These are phyloP conservation scores for Desmophyllum pertusum DNA, from an alignment of 92 coral and sea anemone species.

Conservation along the genomic window DNA sequence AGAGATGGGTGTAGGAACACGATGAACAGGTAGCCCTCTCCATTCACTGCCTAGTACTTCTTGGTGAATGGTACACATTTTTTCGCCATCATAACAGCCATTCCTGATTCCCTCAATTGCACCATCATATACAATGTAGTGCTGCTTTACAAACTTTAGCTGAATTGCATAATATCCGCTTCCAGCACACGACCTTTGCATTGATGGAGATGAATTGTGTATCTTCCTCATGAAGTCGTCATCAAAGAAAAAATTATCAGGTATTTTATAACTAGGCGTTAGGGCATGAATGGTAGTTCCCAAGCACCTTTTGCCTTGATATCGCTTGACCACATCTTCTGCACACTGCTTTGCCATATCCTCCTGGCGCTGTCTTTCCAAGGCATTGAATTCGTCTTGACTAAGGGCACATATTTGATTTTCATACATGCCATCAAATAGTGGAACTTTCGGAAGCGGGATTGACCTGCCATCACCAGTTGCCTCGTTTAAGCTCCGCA, in stretches of 20 bases:
- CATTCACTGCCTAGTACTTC: background rate
- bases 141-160: no score
- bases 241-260: slow-evolving; percentile 44
- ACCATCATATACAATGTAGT: slow-evolving; percentile 1
- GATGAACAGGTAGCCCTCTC: slow-evolving; percentile 3
- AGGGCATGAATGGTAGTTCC: slow-evolving; percentile 50
- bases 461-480: slow-evolving; percentile 57
- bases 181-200: slow-evolving; percentile 41
- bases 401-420: slow-evolving; percentile 31
- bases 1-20: slow-evolving; percentile 1
- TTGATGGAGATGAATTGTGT: slow-evolving; percentile 26
- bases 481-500: slow-evolving; percentile 54
- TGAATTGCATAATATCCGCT: background rate
- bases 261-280: slow-evolving; percentile 11
- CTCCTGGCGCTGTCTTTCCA: no score
- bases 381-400: slow-evolving; percentile 51
- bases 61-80: slow-evolving; percentile 34
- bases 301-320: slow-evolving; percentile 41
- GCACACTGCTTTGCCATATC: no score
- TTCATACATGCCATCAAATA: slow-evolving; percentile 42
- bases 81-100: slow-evolving; percentile 37
- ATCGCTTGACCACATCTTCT: slow-evolving; percentile 13
- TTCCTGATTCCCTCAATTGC: slow-evolving; percentile 33
- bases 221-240: slow-evolving; percentile 26
- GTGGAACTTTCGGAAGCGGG: slow-evolving; percentile 29